Evolutionary conservation across 2,113 vertebrate genomes (phyloP).

Genomic region (Corydoras sp.): DNA sequence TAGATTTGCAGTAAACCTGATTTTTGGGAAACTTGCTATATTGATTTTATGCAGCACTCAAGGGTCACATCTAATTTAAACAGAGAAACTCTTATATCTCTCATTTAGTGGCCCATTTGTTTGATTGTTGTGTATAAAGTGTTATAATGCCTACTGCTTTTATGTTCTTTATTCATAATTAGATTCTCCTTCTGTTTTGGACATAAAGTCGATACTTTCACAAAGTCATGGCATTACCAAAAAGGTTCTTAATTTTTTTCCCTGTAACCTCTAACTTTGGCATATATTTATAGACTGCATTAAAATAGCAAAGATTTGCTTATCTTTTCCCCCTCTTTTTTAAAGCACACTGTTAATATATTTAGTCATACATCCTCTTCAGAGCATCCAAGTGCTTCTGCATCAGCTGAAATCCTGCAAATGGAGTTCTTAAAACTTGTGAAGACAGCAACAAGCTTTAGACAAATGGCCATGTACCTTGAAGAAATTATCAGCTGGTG

Average conservation of each 20-base stretch:
- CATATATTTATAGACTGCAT: neutral
- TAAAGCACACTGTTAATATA: neutral
- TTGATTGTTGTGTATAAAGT: neutral
- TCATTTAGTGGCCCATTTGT: neutral
- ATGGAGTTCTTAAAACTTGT: conserved; percentile 45
- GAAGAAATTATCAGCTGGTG: conserved; percentile 57
- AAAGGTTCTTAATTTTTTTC: conserved; percentile 31
- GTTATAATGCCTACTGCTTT: neutral
- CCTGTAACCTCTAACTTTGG: neutral
- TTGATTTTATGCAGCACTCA: too few species aligned
- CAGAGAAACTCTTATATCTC: too few species aligned
- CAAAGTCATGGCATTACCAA: conserved; percentile 2
- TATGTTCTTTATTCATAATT: neutral
- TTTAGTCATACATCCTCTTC: neutral
- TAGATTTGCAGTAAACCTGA: too few species aligned
- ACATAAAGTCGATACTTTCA: conserved; percentile 42
- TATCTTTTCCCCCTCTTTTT: neutral
- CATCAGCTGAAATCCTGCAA: neutral
- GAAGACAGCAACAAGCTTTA: conserved; percentile 42
- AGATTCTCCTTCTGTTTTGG: conserved; percentile 26
- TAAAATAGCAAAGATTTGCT: neutral
- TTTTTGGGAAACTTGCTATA: too few species aligned
- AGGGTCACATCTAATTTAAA: too few species aligned
- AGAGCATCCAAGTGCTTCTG: neutral
- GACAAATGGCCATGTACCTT: conserved; percentile 44